A percentile compares a stretch with the other conserved stretches of the same genome.
Evolutionary conservation across 2,113 vertebrate species (phyloP).

Genomic region (Propithecus coquereli): DNA sequence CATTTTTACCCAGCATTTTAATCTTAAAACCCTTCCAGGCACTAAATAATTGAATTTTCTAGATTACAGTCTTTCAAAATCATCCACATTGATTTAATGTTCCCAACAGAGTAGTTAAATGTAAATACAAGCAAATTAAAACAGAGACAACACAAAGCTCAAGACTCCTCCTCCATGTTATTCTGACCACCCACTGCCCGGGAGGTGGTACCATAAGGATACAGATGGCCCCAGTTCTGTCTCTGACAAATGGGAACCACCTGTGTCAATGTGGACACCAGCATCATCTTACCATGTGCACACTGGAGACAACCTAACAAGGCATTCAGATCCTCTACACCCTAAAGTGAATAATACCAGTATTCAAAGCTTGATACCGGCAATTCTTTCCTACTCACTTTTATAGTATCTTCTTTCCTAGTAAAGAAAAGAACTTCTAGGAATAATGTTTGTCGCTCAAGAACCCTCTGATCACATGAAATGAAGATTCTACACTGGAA

Average conservation of each 20-base stretch:
- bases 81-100: constrained; percentile 51
- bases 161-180: neutral
- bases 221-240: neutral
- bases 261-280: neutral
- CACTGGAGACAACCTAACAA: neutral
- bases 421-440: neutral
- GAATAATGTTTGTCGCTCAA: neutral
- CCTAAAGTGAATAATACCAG: fast-evolving
- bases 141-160: neutral
- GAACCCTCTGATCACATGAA: neutral
- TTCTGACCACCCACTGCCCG: neutral
- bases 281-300: neutral
- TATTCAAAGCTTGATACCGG: neutral
- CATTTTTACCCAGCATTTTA: constrained; percentile 58
- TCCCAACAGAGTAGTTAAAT: constrained; percentile 47
- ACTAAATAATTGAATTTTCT: constrained; percentile 72
- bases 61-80: constrained; percentile 65
- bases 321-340: neutral
- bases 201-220: neutral
- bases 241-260: neutral
- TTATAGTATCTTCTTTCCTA: neutral
- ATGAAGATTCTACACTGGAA: neutral
- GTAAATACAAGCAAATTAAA: constrained; percentile 58
- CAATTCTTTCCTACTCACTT: neutral
- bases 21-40: constrained; percentile 66